Evolutionary conservation across 2,888 invertebrate genomes (phyloP).

Genomic region (Leucania comma): DNA sequence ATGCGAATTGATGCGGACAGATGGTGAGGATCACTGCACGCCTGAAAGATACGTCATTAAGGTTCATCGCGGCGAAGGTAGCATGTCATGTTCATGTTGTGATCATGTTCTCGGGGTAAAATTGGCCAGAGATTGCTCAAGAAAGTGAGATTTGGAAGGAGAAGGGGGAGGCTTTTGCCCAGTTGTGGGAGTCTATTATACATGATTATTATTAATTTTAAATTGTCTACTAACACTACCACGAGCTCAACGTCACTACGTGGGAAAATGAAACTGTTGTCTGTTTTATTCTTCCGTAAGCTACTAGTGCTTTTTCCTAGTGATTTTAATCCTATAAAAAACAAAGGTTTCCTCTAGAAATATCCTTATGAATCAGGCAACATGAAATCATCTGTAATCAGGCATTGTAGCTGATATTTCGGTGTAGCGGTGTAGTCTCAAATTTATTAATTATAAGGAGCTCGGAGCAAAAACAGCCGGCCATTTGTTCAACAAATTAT

Average conservation of each 20-base stretch:
- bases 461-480: constrained; percentile 68
- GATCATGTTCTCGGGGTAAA: too few species aligned
- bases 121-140: too few species aligned
- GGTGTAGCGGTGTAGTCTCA: constrained; percentile 50
- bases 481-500: constrained; percentile 74
- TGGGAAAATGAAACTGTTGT: neutral
- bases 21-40: too few species aligned
- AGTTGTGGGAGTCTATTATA: too few species aligned
- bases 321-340: neutral
- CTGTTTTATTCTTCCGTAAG: neutral
- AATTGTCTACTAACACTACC: too few species aligned
- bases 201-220: too few species aligned
- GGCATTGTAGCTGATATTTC: constrained; percentile 46
- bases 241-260: neutral
- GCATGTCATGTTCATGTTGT: too few species aligned
- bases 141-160: too few species aligned
- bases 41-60: too few species aligned
- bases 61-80: too few species aligned
- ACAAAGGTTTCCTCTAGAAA: neutral
- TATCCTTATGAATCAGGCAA: constrained; percentile 4
- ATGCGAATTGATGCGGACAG: too few species aligned
- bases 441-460: constrained; percentile 70
- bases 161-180: too few species aligned
- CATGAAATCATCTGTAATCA: constrained; percentile 39
- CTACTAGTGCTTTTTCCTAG: neutral